These are phyloP conservation scores for Etheostoma nigrum DNA, from an alignment of 2,797 vertebrate genomes.

Conservation along the genomic window DNA sequence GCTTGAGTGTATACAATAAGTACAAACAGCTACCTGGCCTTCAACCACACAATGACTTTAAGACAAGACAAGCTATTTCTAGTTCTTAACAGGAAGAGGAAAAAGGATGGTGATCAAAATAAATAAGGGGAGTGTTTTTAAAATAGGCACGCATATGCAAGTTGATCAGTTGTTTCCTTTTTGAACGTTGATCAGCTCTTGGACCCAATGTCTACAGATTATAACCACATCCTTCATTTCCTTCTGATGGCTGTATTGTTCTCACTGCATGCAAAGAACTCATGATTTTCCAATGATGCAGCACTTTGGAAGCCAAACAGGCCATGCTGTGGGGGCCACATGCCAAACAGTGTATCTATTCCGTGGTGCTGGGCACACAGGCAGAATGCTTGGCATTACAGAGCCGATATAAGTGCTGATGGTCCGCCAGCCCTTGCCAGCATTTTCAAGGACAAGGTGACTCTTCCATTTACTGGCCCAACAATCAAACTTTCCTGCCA, in stretches of 20 bases:
- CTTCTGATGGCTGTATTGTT: constrained; percentile 44
- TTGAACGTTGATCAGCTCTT: constrained; percentile 21
- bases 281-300: constrained; percentile 64
- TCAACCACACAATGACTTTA: constrained; percentile 34
- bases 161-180: constrained; percentile 37
- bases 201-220: constrained; percentile 13
- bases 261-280: constrained; percentile 35
- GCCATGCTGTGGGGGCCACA: constrained; percentile 60
- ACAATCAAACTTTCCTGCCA: constrained; percentile 60
- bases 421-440: constrained; percentile 68
- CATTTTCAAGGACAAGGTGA: constrained; percentile 78
- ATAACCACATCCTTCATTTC: constrained; percentile 39
- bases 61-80: constrained; percentile 46
- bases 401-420: constrained; percentile 65
- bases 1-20: constrained; percentile 1
- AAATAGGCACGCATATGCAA: constrained; percentile 24
- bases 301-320: constrained; percentile 68
- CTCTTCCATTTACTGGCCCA: constrained; percentile 67
- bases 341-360: constrained; percentile 72
- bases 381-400: constrained; percentile 55
- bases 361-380: constrained; percentile 40
- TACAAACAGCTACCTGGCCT: constrained; percentile 39
- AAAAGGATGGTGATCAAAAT: constrained; percentile 37
- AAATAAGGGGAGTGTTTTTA: constrained; percentile 37
- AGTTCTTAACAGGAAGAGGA: constrained; percentile 45